Evolutionary conservation across 2,888 invertebrate species (phyloP), one percentile per base, ranked within the genome.

Genomic region (Leptinotarsa haldemani): DNA sequence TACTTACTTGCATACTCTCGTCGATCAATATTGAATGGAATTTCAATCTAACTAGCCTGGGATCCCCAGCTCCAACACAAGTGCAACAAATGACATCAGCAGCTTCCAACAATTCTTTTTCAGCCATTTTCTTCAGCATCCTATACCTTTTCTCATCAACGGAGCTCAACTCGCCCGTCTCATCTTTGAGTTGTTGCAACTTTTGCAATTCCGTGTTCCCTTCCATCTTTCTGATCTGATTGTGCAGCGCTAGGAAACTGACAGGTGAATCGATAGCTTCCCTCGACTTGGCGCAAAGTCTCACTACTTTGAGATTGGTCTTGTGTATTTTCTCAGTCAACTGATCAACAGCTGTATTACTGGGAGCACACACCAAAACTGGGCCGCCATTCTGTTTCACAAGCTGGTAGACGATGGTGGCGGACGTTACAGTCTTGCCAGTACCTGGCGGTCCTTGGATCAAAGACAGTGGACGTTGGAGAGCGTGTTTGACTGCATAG

Each of bases 31-130:
- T 98, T 25, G 97, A 97, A 79, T 97, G 95, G 89, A 99, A 99
- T 84, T 98, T 96, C 85, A 99, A 93, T 70, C 97, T 91, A 1
- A 94, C 93, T n/a, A 99, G 89, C 22, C 99, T 90, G 0, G 97
- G 96, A 88, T 99, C 99, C 0, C 99, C 99, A 0, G 99, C 98
- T 15, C 98, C 98, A 0, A 99, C 99, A 86, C 99, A 99, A 0
- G 99, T 99, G 85, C 98, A 98, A 85, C 99, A 99, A 71, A 99
- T 97, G 0, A 99, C 99, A 87, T 99, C 99, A 1, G 99, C 99
- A 0, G 97, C 97, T 86, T 97, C 97, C 3, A 97, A 87, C 15
- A 99, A 89, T 79, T 97, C 94, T 70, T 95, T 92, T 85, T 99
- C 99, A 12, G 97, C 94, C 46, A 94, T 93, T 83, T 97, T 95